A percentile compares a stretch with the other conserved stretches of the same genome.
Conservation (phyloP, 2,113 vertebrate species). For the Forbesichthys papilliferus region DNA sequence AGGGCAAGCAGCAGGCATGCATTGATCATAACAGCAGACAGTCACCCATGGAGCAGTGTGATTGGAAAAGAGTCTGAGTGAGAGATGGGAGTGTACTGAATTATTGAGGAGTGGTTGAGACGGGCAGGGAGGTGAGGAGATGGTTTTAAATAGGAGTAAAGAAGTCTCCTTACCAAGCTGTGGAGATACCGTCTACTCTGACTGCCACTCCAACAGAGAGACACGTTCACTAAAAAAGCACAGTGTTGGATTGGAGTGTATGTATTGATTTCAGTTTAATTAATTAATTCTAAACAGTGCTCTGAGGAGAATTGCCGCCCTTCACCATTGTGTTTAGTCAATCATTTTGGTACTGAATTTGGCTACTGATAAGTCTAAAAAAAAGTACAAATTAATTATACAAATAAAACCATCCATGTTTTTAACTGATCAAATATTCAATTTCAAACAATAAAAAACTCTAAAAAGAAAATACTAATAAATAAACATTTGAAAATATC, state of each 20-base stretch:
- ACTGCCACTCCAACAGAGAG: constrained; percentile 73
- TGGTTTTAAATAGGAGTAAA: constrained; percentile 82
- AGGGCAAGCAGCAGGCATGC: constrained; percentile 77
- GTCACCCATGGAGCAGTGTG: constrained; percentile 81
- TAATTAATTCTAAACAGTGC: neutral
- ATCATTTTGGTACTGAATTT: neutral
- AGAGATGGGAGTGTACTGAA: constrained; percentile 63
- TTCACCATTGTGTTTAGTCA: neutral
- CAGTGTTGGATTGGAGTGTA: constrained; percentile 47
- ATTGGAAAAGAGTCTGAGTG: constrained; percentile 66
- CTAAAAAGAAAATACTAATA: no score
- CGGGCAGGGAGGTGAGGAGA: constrained; percentile 72
- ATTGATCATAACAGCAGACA: constrained; percentile 76
- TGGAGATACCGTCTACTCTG: constrained; percentile 70
- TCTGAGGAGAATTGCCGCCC: neutral
- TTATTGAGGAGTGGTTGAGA: constrained; percentile 26
- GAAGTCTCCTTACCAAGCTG: constrained; percentile 83
- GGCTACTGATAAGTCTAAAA: neutral
- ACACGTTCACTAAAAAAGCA: constrained; percentile 51
- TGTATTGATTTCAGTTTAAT: constrained; percentile 45
- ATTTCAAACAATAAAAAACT: no score
- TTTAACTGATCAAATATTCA: no score
- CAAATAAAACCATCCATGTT: no score
- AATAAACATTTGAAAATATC: no score
- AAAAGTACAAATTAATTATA: no score